Evolutionary conservation across 1,140 invertebrate genomes (phyloP).

Genomic region (Diplogasteroides magnus): DNA sequence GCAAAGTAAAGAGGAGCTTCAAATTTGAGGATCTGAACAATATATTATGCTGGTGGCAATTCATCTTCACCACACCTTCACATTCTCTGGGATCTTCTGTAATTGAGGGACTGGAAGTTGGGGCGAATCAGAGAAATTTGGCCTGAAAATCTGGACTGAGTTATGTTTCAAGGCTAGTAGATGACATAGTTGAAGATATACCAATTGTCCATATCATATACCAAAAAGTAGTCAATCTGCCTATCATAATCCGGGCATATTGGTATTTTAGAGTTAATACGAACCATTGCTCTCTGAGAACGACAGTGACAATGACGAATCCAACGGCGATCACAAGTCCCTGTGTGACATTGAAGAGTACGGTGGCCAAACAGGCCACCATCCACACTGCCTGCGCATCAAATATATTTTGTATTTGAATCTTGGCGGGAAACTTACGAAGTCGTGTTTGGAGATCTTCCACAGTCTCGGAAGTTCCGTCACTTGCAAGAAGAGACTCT

Average conservation of each 20-base stretch:
- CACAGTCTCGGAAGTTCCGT: conserved; percentile 56
- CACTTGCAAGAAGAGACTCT: conserved; percentile 58
- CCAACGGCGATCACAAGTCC: conserved; percentile 60
- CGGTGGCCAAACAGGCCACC: conserved; percentile 61
- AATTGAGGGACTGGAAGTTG: not conserved
- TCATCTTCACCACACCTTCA: too few species aligned
- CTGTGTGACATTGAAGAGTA: conserved; percentile 61
- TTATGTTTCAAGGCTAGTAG: too few species aligned
- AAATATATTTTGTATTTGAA: not conserved
- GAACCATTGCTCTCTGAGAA: conserved; percentile 56
- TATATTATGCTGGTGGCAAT: too few species aligned
- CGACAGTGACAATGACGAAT: conserved; percentile 60
- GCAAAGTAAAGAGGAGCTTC: conserved; percentile 39
- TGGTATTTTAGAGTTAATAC: conserved; percentile 2
- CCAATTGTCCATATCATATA: too few species aligned
- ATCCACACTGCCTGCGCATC: conserved; percentile 59
- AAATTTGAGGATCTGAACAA: conserved; percentile 24
- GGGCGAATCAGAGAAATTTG: not conserved
- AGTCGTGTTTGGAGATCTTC: conserved; percentile 58
- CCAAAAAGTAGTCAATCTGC: too few species aligned
- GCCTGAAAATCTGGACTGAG: conserved; percentile 15
- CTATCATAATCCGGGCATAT: too few species aligned
- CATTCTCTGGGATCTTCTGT: conserved; percentile 15
- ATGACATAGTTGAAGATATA: too few species aligned
- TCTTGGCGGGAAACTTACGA: conserved; percentile 50